phyloP scores from a whole-genome alignment of 2,113 vertebrate genomes.

The Cynocephalus volans region DNA sequence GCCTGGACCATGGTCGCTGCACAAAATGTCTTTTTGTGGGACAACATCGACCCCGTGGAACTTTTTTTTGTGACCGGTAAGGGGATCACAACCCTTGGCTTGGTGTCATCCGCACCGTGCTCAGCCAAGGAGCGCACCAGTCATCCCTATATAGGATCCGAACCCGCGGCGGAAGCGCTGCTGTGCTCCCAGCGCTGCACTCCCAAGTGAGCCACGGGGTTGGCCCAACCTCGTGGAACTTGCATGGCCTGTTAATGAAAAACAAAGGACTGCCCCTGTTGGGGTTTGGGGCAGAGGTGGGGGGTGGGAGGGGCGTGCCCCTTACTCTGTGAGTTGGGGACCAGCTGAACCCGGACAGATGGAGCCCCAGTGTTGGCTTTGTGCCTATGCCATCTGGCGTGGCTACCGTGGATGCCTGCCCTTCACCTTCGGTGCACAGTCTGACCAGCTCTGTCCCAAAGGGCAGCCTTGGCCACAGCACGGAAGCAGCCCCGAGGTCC shows the following conservation, averaged over 20 bases:
- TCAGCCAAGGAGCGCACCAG: no score
- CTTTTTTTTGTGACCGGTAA: no score
- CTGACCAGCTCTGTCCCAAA: neutral
- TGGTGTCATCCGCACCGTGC: no score
- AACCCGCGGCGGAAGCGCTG: no score
- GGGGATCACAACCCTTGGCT: no score
- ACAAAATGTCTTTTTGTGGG: neutral
- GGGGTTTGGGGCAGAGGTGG: neutral
- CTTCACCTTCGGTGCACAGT: neutral
- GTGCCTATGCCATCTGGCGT: rapidly evolving
- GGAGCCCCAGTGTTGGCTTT: no score
- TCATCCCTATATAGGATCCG: no score
- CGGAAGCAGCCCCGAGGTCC: neutral
- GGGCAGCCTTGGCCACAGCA: neutral
- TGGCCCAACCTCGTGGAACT: no score
- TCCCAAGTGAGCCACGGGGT: no score
- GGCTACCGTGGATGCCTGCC: neutral
- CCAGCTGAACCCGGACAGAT: rapidly evolving
- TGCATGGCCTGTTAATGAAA: neutral
- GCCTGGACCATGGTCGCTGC: neutral
- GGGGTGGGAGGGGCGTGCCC: neutral
- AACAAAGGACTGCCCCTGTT: neutral
- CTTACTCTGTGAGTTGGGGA: neutral
- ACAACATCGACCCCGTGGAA: no score
- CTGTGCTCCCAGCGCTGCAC: no score